Conservation (phyloP, 1,140 invertebrate genomes). For the Meloidogyne hapla region DNA sequence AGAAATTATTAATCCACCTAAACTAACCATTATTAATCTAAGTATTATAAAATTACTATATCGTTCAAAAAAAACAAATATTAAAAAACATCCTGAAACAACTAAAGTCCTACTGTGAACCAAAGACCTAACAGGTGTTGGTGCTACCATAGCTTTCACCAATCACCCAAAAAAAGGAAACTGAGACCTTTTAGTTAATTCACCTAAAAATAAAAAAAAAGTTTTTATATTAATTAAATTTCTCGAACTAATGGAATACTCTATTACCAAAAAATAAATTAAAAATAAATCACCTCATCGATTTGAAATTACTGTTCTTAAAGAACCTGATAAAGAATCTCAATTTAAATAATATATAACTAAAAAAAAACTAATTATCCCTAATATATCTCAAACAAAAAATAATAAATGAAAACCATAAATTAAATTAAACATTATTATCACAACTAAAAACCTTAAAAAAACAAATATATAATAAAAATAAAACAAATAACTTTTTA, state of each 20-base stretch:
- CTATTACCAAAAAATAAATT: conserved; percentile 22
- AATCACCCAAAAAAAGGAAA: conserved; percentile 49
- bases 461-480: conserved; percentile 44
- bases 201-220: conserved; percentile 44
- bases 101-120: conserved; percentile 44
- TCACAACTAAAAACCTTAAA: conserved; percentile 38
- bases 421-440: conserved; percentile 42
- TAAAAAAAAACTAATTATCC: conserved; percentile 33
- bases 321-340: conserved; percentile 39
- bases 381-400: conserved; percentile 21
- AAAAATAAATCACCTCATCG: conserved; percentile 55
- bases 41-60: neutral
- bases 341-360: conserved; percentile 48
- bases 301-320: conserved; percentile 48
- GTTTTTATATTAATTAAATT: conserved; percentile 36
- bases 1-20: neutral
- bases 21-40: conserved; percentile 7
- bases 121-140: conserved; percentile 48
- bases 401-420: conserved; percentile 46
- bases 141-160: conserved; percentile 53
- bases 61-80: neutral
- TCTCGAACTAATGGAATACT: neutral
- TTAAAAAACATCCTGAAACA: conserved; percentile 1
- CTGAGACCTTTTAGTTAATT: conserved; percentile 45
- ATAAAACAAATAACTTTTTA: conserved; percentile 30